Evolutionary conservation across 2,113 vertebrate genomes (phyloP), one percentile per base, ranked within the genome.

Genomic region (Heterocephalus glaber): DNA sequence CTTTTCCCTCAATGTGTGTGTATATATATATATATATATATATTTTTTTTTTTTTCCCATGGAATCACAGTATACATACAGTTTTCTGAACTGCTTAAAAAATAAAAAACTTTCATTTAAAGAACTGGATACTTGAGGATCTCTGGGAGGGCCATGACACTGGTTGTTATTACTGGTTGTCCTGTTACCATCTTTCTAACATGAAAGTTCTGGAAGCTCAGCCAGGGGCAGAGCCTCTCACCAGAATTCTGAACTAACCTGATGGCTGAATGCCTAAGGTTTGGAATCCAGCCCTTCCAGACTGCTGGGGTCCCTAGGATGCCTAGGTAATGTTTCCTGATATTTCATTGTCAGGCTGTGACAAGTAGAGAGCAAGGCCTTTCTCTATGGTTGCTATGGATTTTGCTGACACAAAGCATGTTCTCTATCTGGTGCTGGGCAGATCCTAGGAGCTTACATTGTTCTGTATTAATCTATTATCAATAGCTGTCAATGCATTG

Each of bases 41-140:
- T n/a, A n/a, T n/a, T n/a, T n/a, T n/a, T n/a, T n/a, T n/a, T n/a
- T n/a, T 56, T 8, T 83, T 77, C 90, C 79, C 44, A 93, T 52
- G 82, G 17, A 93, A 88, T 81, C 33, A 83, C 54, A 24, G 24
- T 86, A 16, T 63, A 44, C 3, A 52, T 35, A 85, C 1, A 22
- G 38, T 80, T 92, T 96, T 94, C 28, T 89, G 70, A 95, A 58
- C 7, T 82, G 35, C 22, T 93, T 83, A 54, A 38, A 38, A 90
- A 79, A 28, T 61, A 49, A 76, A 76, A 47, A 30, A 3, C 74
- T 49, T 77, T 77, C 44, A 49, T 30, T 76, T 77, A 77, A 44
- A 77, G 44, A 77, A 77, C 26, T 49, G 44, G 28, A 77, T 49
- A 76, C 14, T 49, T 30, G 28, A 30, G 12, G 2, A 10, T 77